Evolutionary conservation across 2,113 vertebrate genomes (phyloP).

Genomic region (Heterotilapia buettikoferi): DNA sequence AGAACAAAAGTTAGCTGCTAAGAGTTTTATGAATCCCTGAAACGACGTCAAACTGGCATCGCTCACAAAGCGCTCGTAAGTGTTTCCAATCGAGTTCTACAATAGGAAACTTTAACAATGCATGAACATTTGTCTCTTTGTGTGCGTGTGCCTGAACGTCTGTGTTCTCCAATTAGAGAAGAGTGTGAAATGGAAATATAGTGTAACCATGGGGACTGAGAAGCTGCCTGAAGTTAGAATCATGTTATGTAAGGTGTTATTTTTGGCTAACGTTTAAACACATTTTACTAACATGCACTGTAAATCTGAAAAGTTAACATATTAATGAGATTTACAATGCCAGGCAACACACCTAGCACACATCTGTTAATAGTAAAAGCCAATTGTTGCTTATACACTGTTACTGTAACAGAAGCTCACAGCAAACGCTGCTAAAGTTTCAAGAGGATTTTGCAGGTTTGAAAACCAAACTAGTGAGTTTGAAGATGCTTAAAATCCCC

Average conservation of each 20-base stretch:
- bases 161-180: background rate
- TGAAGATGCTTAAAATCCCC: background rate
- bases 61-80: background rate
- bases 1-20: background rate
- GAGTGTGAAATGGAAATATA: background rate
- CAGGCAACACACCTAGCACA: background rate
- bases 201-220: background rate
- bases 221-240: background rate
- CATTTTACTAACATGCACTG: too few species aligned
- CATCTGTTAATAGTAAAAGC: background rate
- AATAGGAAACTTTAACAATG: background rate
- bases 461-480: background rate
- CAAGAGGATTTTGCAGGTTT: background rate
- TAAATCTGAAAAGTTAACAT: background rate
- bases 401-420: background rate
- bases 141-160: background rate
- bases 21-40: background rate
- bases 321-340: background rate
- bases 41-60: background rate
- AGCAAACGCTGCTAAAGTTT: background rate
- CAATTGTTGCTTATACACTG: background rate
- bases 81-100: background rate
- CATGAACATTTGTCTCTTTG: background rate
- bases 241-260: background rate
- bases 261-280: background rate